phyloP scores from a whole-genome alignment of 2,888 invertebrate genomes.

The Cataglyphis livida region DNA sequence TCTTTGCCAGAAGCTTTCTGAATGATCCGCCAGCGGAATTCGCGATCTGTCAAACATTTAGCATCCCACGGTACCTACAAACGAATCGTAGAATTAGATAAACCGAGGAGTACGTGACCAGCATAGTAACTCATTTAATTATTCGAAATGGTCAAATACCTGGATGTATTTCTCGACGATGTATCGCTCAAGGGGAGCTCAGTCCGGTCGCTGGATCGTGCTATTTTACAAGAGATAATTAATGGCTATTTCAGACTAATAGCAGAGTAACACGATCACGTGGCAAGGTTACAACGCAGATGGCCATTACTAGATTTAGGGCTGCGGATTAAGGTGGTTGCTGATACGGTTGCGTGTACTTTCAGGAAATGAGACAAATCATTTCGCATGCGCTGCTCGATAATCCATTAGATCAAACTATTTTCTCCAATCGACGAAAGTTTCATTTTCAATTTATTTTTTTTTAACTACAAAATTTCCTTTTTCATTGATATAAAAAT shows the following conservation, averaged over 20 bases:
- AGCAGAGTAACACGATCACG: slow-evolving; percentile 72
- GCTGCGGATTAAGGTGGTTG: slow-evolving; percentile 59
- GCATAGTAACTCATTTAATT: slow-evolving; percentile 73
- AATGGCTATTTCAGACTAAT: slow-evolving; percentile 76
- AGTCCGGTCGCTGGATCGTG: slow-evolving; percentile 63
- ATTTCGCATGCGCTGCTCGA: slow-evolving; percentile 22
- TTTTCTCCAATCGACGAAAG: not conserved
- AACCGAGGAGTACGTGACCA: slow-evolving; percentile 36
- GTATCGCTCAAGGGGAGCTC: slow-evolving; percentile 62
- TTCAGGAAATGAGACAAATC: slow-evolving; percentile 28
- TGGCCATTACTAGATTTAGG: slow-evolving; percentile 65
- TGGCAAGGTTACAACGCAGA: slow-evolving; percentile 66
- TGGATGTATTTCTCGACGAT: slow-evolving; percentile 77
- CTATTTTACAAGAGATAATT: slow-evolving; percentile 76
- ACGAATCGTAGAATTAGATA: slow-evolving; percentile 64
- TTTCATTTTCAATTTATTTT: slow-evolving; percentile 9
- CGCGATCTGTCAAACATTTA: slow-evolving; percentile 39
- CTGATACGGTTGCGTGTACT: slow-evolving; percentile 17
- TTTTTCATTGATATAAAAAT: not conserved
- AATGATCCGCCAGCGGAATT: slow-evolving; percentile 15
- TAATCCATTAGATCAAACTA: not conserved
- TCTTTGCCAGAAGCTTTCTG: not conserved
- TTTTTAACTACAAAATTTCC: not conserved
- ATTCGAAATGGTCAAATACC: slow-evolving; percentile 80
- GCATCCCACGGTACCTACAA: slow-evolving; percentile 5